Conservation (phyloP, 2,888 invertebrate genomes). For the Chaetoderma sp. region DNA sequence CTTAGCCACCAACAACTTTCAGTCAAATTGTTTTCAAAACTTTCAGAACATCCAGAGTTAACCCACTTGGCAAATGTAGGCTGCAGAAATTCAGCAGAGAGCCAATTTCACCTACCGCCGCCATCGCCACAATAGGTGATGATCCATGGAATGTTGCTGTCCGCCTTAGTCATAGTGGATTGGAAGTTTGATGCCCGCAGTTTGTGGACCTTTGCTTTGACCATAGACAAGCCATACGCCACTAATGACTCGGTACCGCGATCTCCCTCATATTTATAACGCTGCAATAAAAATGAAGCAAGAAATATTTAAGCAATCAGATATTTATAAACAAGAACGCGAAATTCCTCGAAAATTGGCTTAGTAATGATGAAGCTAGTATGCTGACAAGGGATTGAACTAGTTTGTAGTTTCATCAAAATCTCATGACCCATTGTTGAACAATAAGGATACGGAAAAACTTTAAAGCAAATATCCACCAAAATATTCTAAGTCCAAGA, state of each 20-base stretch:
- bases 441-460: too few species aligned
- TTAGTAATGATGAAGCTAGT: too few species aligned
- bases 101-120: slow-evolving; percentile 64
- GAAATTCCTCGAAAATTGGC: too few species aligned
- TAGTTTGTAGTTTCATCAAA: too few species aligned
- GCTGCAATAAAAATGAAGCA: slow-evolving; percentile 67
- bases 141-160: slow-evolving; percentile 72
- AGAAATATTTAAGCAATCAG: background rate
- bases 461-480: too few species aligned
- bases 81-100: background rate
- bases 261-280: slow-evolving; percentile 75
- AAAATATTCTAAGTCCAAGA: too few species aligned
- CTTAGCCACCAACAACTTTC: too few species aligned
- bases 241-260: slow-evolving; percentile 75
- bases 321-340: too few species aligned
- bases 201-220: slow-evolving; percentile 70
- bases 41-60: background rate
- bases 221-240: slow-evolving; percentile 76
- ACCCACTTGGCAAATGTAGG: background rate
- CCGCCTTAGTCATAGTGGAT: slow-evolving; percentile 42
- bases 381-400: too few species aligned
- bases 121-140: slow-evolving; percentile 75
- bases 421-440: too few species aligned
- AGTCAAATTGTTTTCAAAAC: background rate
- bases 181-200: slow-evolving; percentile 70